Evolutionary conservation across 64 coral and sea anemone species (phyloP), one percentile per base, ranked within the genome.

Genomic region (Pocillopora verrucosa): DNA sequence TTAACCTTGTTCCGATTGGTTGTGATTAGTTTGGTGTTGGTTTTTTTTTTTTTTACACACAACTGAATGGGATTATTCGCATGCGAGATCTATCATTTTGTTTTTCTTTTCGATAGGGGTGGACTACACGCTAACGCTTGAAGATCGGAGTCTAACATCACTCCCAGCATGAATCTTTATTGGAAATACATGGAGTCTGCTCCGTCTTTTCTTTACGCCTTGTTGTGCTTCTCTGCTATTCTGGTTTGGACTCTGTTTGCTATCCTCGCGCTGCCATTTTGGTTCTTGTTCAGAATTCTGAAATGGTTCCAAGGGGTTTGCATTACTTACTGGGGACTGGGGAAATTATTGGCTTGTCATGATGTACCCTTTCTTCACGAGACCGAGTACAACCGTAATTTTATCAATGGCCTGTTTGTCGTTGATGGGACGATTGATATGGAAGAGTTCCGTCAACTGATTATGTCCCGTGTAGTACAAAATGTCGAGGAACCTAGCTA

Each of bases 321-420:
- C 2, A 89, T 98, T 59, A 84, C 92, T 9, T 98, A 98, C 58
- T 75, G 94, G 58, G 80, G 77, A 13, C 65, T 94, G 26, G 95
- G 95, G 16, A 74, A 78, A 58, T 22, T 94, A 15, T 51, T 98
- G 16, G 95, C 92, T 1, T 91, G 88, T 37, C 41, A 85, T 38
- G 95, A 98, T 51, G 95, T 94, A 0, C 95, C 95, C 19, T 98
- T 98, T 80, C 78, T 94, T 11, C 92, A 98, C 51, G 95, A 98
- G 64, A 84, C 88, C 6, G 95, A 91, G 22, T 80, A 88, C 35
- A 98, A 98, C 64, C 84, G 89, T 16, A 94, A 98, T 79, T 98
- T 79, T 61, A 88, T 86, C 56, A 91, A 88, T 26, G 88, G 95
- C 2, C 36, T 98, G 16, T 98, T 98, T 59, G 72, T 98, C 7